Conservation (phyloP, 2,888 invertebrate species). For the Drosophila kokeensis region DNA sequence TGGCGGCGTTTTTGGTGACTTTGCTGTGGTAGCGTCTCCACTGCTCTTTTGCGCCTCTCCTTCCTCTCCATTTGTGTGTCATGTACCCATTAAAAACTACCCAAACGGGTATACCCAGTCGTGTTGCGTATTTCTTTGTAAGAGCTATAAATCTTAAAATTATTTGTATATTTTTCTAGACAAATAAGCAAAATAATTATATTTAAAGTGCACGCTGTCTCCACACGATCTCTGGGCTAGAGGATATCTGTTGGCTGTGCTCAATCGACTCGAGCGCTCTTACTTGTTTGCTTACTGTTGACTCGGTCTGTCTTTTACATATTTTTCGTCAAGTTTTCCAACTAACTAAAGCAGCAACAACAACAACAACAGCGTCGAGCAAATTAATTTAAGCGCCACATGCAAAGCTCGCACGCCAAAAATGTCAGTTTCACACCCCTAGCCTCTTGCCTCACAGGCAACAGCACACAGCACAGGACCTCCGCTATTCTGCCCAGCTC, state of each 20-base stretch:
- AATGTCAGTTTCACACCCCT: constrained; percentile 44
- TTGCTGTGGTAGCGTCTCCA: constrained; percentile 16
- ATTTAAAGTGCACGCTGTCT: no score
- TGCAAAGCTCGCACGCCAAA: constrained; percentile 66
- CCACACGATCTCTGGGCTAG: neutral
- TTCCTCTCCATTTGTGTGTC: neutral
- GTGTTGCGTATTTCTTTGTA: neutral
- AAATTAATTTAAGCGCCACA: constrained; percentile 75
- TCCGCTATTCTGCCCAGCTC: neutral
- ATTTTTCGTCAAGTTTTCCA: constrained; percentile 56
- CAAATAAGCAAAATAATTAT: neutral
- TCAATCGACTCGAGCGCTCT: neutral
- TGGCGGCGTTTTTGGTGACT: constrained; percentile 36
- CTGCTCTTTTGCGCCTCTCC: neutral
- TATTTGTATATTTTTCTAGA: no score
- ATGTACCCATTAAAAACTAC: neutral
- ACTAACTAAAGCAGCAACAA: constrained; percentile 37
- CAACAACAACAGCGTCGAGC: constrained; percentile 37
- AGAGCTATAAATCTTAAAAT: neutral
- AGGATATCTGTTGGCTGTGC: constrained; percentile 1
- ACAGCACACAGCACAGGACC: neutral
- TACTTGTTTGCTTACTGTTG: constrained; percentile 15
- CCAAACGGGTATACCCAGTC: neutral
- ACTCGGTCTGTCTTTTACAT: constrained; percentile 39
- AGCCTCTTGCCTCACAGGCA: neutral